phyloP scores from a whole-genome alignment of 1,140 invertebrate genomes.

The Drosophila pseudoananassae region DNA sequence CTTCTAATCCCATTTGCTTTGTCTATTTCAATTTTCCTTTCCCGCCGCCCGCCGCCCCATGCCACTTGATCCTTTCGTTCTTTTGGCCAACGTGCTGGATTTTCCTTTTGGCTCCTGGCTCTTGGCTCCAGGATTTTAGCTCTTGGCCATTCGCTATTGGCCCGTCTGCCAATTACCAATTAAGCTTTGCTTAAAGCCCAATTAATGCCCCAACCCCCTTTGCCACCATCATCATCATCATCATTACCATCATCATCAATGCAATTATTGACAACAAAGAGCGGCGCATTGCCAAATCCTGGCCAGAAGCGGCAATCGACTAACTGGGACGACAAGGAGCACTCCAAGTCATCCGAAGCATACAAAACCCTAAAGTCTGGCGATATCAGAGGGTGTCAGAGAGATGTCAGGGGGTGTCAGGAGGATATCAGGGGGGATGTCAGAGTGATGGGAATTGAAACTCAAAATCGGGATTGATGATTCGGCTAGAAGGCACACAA shows the following conservation, averaged over 20 bases:
- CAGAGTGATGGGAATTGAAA: background rate
- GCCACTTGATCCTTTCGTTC: conserved; percentile 30
- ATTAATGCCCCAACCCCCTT: conserved; percentile 47
- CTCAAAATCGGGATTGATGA: conserved; percentile 11
- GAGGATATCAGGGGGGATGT: no score
- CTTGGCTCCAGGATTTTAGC: background rate
- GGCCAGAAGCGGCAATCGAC: conserved; percentile 44
- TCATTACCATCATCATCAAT: conserved; percentile 70
- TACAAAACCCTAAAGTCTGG: conserved; percentile 1
- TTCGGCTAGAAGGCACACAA: conserved; percentile 5
- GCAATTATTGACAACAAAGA: conserved; percentile 81
- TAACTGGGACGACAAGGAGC: conserved; percentile 35
- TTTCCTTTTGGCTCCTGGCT: conserved; percentile 4
- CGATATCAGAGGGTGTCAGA: no score
- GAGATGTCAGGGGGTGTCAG: no score
- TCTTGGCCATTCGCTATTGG: background rate
- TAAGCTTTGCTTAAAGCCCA: conserved; percentile 78
- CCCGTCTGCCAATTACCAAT: conserved; percentile 65
- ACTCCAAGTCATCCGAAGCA: conserved; percentile 27
- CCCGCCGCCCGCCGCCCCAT: background rate
- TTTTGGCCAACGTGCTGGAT: conserved; percentile 15
- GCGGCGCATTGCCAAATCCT: conserved; percentile 62
- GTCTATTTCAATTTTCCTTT: conserved; percentile 20
- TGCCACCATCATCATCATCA: conserved; percentile 12
- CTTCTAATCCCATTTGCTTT: conserved; percentile 7